Base-by-base conservation (phyloP, 2,888 invertebrate genomes). In the Drosophila subsilvestris region DNA sequence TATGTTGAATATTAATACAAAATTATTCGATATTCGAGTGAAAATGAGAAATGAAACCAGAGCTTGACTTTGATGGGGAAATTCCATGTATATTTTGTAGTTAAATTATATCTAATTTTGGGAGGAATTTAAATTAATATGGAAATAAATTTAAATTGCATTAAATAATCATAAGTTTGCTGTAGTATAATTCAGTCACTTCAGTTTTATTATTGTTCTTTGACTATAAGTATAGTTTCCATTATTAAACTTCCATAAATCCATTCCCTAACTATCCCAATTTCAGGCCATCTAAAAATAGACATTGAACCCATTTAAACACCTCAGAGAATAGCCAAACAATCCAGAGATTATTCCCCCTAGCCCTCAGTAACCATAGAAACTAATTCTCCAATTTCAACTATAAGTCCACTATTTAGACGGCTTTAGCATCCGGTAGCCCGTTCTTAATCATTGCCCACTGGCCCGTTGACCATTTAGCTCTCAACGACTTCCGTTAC, bases 401-500 rank as follows among this genome's bases (percentile, higher is more conserved):
- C 3, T 42, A 51, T 51, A 69, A 68, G 69, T 59, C 8, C 22
- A 43, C 59, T 18, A 62, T 54, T 73, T 54, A 74, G 74, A 17
- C 58, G 45, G 45, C 66, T 47, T 32, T 54, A 51, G 67, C 74
- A 82, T 88, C 86, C 88, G 88, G 86, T 70, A 63, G 67, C 42
- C 50, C 49, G 48, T 45, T 66, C 66, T 27, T 53, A 60, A 47
- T 27, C 53, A 59, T 54, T 67, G 47, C 68, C 22, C 50, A 65
- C 62, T 71, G 75, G 73, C 62, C 79, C 44, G 78, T 79, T 88
- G 88, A 86, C 83, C 86, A 88, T 88, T 83, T 83, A 83, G 67
- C 62, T 73, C 80, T 88, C 74, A 74, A 88, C 87, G 60, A 85
- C 84, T 88, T 85, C 84, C 84, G 84, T 85, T 88, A 77, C 68